These are phyloP conservation scores for Kobus ellipsiprymnus DNA, from an alignment of 2,113 vertebrate genomes.

Conservation along the genomic window DNA sequence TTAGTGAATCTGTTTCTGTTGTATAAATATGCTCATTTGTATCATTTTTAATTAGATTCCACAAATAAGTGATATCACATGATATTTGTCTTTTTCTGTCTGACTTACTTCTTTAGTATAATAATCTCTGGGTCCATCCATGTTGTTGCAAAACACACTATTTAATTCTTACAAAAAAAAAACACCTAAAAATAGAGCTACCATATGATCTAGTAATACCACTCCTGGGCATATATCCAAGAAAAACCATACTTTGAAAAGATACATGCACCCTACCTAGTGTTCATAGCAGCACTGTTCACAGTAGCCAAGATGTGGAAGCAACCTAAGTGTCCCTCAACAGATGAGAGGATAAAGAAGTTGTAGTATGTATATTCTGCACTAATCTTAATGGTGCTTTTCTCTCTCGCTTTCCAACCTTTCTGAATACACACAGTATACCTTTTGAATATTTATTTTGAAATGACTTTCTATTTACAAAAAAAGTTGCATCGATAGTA, in stretches of 20 bases:
- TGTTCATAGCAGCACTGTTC: not conserved
- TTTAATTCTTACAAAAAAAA: not conserved
- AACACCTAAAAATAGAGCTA: not conserved
- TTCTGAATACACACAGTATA: rapidly evolving
- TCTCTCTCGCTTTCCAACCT: not conserved
- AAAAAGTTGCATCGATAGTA: not conserved
- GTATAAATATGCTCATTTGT: not conserved
- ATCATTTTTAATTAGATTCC: not conserved
- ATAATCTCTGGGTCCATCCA: not conserved
- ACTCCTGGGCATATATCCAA: not conserved
- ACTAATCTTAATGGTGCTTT: not conserved
- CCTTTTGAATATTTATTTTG: not conserved
- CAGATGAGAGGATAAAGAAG: not conserved
- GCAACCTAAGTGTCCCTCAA: not conserved
- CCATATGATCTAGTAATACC: not conserved
- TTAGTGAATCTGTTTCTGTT: not conserved
- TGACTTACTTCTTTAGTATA: not conserved
- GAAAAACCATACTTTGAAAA: not conserved
- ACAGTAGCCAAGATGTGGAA: not conserved
- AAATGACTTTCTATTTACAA: not conserved
- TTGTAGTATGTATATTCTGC: rapidly evolving
- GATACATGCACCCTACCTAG: rapidly evolving
- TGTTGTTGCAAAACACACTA: not conserved
- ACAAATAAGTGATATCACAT: not conserved
- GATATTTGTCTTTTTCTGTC: not conserved